phyloP scores from a whole-genome alignment of 2,113 vertebrate species.

The Tonatia bakeri region DNA sequence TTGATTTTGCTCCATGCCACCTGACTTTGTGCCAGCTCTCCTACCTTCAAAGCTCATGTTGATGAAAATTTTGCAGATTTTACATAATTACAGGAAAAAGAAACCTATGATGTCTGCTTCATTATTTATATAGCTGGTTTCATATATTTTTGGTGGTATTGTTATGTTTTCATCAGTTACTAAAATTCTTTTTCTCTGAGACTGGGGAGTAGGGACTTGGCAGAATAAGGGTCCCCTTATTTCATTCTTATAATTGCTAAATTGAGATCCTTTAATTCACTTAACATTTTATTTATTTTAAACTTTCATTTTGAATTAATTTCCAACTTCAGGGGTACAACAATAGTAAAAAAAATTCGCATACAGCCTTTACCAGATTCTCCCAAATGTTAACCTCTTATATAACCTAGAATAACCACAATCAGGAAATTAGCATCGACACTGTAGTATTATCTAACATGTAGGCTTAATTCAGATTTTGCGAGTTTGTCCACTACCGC shows the following conservation, averaged over 20 bases:
- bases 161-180: neutral
- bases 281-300: neutral
- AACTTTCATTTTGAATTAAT: neutral
- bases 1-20: neutral
- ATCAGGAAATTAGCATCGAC: neutral
- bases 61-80: neutral
- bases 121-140: neutral
- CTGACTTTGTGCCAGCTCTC: neutral
- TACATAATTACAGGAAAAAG: neutral
- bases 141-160: neutral
- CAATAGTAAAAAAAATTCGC: neutral
- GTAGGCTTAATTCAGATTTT: neutral
- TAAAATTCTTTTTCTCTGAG: neutral
- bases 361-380: neutral
- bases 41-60: neutral
- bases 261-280: neutral
- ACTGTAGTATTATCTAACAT: neutral
- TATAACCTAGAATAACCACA: neutral
- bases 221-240: neutral
- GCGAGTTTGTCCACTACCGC: neutral
- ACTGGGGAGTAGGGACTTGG: neutral
- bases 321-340: neutral
- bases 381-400: neutral
- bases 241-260: neutral
- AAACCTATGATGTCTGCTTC: neutral